phyloP scores from a whole-genome alignment of 2,113 vertebrate species.

The Sylvilagus bachmani region DNA sequence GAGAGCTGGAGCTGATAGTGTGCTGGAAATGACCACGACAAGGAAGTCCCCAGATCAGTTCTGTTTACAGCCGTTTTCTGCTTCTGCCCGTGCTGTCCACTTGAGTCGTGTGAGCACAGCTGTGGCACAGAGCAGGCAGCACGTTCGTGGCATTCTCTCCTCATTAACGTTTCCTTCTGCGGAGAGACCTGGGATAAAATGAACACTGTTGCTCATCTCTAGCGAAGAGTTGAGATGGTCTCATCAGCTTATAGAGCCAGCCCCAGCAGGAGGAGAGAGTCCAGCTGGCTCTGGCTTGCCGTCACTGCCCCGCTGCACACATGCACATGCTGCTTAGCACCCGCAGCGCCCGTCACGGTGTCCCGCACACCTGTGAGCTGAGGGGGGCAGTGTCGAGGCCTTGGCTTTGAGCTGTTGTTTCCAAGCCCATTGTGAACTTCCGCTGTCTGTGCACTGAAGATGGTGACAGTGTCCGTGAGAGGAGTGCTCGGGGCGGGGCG shows the following conservation, averaged over 20 bases:
- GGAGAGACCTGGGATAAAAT: background rate
- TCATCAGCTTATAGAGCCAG: constrained; percentile 38
- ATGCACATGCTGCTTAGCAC: background rate
- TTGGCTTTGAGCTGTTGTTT: constrained; percentile 72
- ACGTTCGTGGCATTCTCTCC: background rate
- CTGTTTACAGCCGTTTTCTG: background rate
- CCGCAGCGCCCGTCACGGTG: constrained; percentile 52
- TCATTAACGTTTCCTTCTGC: background rate
- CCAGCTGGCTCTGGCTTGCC: background rate
- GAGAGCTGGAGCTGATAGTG: background rate
- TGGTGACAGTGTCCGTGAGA: constrained; percentile 76
- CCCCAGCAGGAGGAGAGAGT: background rate
- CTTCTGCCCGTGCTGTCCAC: background rate
- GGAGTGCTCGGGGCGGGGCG: constrained; percentile 75
- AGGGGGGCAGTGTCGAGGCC: constrained; percentile 10
- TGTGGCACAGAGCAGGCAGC: too few species aligned
- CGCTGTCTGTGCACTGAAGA: constrained; percentile 71
- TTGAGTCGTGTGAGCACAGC: background rate
- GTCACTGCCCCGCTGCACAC: background rate
- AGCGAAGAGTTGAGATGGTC: constrained; percentile 8
- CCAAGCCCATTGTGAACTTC: constrained; percentile 79
- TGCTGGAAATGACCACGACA: background rate
- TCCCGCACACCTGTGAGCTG: constrained; percentile 30
- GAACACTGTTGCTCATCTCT: background rate
- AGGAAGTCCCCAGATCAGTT: background rate